Evolutionary conservation across 2,797 vertebrate genomes (phyloP), one percentile per base, ranked within the genome.

Genomic region (Toxotes lorentzi): DNA sequence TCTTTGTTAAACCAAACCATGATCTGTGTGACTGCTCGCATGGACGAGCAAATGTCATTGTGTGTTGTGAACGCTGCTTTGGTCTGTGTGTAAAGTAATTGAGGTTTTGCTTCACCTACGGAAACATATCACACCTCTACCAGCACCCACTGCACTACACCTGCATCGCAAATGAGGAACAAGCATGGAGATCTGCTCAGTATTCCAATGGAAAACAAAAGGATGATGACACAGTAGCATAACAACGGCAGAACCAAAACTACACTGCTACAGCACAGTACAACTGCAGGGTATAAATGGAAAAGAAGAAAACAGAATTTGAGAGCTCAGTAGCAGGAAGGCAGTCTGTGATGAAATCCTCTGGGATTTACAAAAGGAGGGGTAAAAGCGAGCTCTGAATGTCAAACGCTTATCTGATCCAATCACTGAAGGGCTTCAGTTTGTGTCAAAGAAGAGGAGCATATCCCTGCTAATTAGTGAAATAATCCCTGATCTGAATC

Each of bases 401-500:
- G 86, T 86, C 82, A 89, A 88, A 76, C 5, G n/a, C 72, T 74
- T 58, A 62, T 71, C 71, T 43, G 48, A 72, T 80, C 79, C 70
- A 60, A 75, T 86, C 77, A 67, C n/a, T 40, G 73, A 56, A 1
- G 14, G 34, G 54, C 66, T 56, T 54, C 63, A 10, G 41, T 38
- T 76, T 56, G 50, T 70, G 70, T 75, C 66, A 70, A 62, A 76
- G 68, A 64, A 67, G 73, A 67, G 23, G 47, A 81, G 65, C 71
- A 45, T 17, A 68, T 86, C 81, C n/a, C 12, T 9, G 14, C 56
- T 81, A 86, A 87, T 91, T 82, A 87, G 81, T 2, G 24, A 43
- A 86, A 81, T 81, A 83, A 82, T 83, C 82, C 65, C 73, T 58
- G 51, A 78, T 85, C 60, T 73, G 73, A 86, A 73, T 71, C 70